These are phyloP conservation scores for Agrenia bidenticulata DNA, from an alignment of 2,888 invertebrate species.

Conservation along the genomic window DNA sequence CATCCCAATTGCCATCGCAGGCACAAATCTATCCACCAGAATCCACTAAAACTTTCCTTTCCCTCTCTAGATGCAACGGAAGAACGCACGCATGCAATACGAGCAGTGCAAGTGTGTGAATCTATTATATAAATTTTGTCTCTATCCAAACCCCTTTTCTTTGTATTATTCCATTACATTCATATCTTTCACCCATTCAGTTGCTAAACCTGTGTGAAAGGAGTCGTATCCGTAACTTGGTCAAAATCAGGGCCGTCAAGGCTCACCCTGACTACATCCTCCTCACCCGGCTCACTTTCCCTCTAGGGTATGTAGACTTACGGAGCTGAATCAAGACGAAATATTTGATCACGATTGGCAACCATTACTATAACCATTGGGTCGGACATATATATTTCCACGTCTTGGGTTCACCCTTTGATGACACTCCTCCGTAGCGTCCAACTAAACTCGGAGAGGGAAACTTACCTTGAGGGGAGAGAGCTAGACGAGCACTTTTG, in stretches of 20 bases:
- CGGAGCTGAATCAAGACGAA: neutral
- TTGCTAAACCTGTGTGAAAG: neutral
- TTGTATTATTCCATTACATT: conserved; percentile 8
- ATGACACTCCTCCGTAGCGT: too few relatives aligned
- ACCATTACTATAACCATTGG: conserved; percentile 8
- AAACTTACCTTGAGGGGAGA: too few relatives aligned
- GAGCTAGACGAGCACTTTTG: too few relatives aligned
- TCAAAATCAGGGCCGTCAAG: too few relatives aligned
- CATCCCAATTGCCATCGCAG: conserved; percentile 40
- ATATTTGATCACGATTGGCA: conserved; percentile 20
- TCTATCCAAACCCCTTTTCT: too few relatives aligned
- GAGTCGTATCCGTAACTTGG: neutral
- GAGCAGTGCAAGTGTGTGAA: too few relatives aligned
- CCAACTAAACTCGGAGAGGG: neutral
- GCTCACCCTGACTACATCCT: too few relatives aligned
- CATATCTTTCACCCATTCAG: conserved; percentile 15
- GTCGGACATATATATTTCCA: neutral
- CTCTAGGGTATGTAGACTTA: neutral
- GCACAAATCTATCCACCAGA: conserved; percentile 35
- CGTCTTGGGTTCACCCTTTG: neutral
- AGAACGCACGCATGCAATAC: too few relatives aligned
- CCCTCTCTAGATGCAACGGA: neutral
- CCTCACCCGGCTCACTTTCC: neutral
- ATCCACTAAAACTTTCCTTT: conserved; percentile 2
- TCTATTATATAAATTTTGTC: too few relatives aligned